Evolutionary conservation across 2,113 vertebrate genomes (phyloP), one percentile per base, ranked within the genome.

Genomic region (Trichechus manatus): DNA sequence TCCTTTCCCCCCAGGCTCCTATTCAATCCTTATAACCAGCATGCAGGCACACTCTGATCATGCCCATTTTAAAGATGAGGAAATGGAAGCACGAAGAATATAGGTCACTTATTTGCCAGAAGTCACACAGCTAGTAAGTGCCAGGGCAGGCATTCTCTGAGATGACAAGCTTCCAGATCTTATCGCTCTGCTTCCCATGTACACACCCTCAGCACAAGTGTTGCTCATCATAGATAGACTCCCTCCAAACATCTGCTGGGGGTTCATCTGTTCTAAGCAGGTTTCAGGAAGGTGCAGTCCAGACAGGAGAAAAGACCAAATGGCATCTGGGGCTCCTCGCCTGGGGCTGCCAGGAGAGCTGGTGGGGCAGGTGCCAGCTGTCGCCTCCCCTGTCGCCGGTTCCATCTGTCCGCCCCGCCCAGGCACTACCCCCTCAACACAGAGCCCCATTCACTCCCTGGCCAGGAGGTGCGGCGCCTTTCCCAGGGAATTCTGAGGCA

Each of bases 211-310:
- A 5, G 25, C 6, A 44, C 50, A 1, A 1, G 0, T 1, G 64
- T 5, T 39, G 4, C 15, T 19, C 19, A 1, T 75, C 17, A 0
- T 14, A 0, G 0, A 14, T 14, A 1, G 0, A 0, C 42, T 77
- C 59, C 44, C 63, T 42, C 84, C 61, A 5, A 25, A 59, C 29
- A 68, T 59, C 80, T 63, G 39, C 81, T 25, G 9, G 2, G 39
- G 56, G 19, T 19, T 39, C 88, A 17, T n/a, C 59, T 33, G 0
- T 15, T 31, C 8, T 5, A 6, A 64, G 75, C 2, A 9, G 56
- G 31, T n/a, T 66, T 75, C 33, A 42, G 81, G 77, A 87, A 82
- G 39, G 31, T 6, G 4, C 9, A 0, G 15, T 39, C 15, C 63
- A 47, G 25, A 56, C 9, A 74, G 3, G 61, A 93, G 66, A 50